Percentiles rank a stretch among this genome's conserved stretches.
These are phyloP conservation scores for Acromyrmex charruanus DNA, from an alignment of 1,140 invertebrate genomes.

Conservation along the genomic window DNA sequence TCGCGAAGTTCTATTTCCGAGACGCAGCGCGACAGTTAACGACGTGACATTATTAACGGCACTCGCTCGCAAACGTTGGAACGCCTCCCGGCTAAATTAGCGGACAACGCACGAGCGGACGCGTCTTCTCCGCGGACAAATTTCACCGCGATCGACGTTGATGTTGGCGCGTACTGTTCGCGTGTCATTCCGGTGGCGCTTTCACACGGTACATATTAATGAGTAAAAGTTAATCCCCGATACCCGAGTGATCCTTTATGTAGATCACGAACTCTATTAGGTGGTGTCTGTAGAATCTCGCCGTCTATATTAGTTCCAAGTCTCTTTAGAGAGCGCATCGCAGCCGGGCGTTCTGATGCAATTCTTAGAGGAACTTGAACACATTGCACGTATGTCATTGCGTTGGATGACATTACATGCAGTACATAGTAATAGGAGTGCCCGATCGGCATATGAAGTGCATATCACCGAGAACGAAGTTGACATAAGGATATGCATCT, in stretches of 20 bases:
- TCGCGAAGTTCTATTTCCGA: constrained; percentile 64
- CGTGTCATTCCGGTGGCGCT: background rate
- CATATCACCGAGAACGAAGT: constrained; percentile 15
- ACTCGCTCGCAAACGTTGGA: constrained; percentile 60
- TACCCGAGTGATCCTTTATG: constrained; percentile 67
- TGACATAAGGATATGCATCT: background rate
- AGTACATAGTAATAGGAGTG: constrained; percentile 25
- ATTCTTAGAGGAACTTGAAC: constrained; percentile 65
- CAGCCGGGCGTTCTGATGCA: constrained; percentile 10
- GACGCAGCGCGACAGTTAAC: constrained; percentile 64
- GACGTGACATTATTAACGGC: constrained; percentile 74
- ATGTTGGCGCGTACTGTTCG: background rate
- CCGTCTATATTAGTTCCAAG: constrained; percentile 59
- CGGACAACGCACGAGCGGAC: constrained; percentile 63
- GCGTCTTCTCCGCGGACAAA: constrained; percentile 69
- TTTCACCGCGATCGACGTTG: constrained; percentile 45
- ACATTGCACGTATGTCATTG: constrained; percentile 48
- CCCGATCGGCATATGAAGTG: constrained; percentile 49
- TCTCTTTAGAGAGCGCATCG: constrained; percentile 14
- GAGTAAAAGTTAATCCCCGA: constrained; percentile 74
- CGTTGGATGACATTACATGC: constrained; percentile 18
- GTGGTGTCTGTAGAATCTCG: constrained; percentile 36
- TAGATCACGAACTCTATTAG: constrained; percentile 78
- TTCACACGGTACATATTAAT: constrained; percentile 73
- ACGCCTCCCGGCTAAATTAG: constrained; percentile 74